Evolutionary conservation across 2,888 invertebrate genomes (phyloP).

Genomic region (Hirtodrosophila duncani): DNA sequence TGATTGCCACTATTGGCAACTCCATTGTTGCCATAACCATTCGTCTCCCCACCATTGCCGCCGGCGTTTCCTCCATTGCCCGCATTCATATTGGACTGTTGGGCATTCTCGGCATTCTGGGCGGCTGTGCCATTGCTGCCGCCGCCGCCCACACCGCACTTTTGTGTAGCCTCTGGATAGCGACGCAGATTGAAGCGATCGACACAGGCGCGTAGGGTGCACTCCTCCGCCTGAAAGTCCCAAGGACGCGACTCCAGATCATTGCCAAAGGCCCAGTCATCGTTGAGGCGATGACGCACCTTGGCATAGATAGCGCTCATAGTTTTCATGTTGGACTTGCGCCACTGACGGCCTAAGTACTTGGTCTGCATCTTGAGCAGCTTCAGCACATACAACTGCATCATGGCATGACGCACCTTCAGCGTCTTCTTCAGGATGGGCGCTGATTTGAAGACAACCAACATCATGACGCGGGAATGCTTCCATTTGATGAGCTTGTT

Average conservation of each 20-base stretch:
- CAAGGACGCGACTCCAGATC: constrained; percentile 97
- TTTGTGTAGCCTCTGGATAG: constrained; percentile 82
- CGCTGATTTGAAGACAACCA: constrained; percentile 99
- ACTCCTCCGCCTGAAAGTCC: constrained; percentile 99
- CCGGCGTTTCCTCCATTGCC: constrained; percentile 52
- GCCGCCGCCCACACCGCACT: constrained; percentile 66
- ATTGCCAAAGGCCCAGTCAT: constrained; percentile 99
- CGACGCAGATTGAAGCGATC: constrained; percentile 97
- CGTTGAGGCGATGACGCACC: constrained; percentile 95
- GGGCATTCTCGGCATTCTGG: constrained; percentile 64
- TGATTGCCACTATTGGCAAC: constrained; percentile 46
- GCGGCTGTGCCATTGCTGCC: constrained; percentile 74
- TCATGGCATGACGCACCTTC: constrained; percentile 96
- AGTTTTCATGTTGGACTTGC: constrained; percentile 99
- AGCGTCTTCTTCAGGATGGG: constrained; percentile 97
- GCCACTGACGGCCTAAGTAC: constrained; percentile 98
- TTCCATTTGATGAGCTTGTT: constrained; percentile 99
- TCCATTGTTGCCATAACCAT: constrained; percentile 53
- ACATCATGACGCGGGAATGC: constrained; percentile 99
- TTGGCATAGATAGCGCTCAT: constrained; percentile 99
- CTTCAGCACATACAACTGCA: constrained; percentile 98
- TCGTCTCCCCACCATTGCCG: constrained; percentile 55
- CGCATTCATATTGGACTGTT: constrained; percentile 69
- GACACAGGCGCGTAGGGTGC: constrained; percentile 93
- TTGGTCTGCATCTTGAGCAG: constrained; percentile 99